A percentile compares a stretch with the other conserved stretches of the same genome.
phyloP scores from a whole-genome alignment of 2,888 invertebrate species.

The Oxycera nigricornis region DNA sequence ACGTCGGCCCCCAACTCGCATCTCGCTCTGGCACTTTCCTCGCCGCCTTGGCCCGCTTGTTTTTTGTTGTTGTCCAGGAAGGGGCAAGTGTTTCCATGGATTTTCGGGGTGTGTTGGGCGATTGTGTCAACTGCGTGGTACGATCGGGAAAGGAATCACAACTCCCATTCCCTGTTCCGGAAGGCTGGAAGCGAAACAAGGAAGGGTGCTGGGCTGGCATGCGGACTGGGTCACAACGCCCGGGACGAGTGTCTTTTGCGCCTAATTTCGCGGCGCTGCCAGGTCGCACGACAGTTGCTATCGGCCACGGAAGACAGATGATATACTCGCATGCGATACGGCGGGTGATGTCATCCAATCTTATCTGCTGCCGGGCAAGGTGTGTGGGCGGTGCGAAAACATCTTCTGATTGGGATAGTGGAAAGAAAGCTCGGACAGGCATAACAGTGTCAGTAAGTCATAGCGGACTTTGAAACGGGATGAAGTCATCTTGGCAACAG shows the following conservation, averaged over 20 bases:
- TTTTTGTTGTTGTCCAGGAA: neutral
- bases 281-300: too few relatives aligned
- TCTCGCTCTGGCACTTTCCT: constrained; percentile 35
- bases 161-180: constrained; percentile 2
- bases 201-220: neutral
- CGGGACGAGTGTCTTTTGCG: constrained; percentile 19
- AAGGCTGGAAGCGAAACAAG: neutral
- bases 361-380: neutral
- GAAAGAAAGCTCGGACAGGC: neutral
- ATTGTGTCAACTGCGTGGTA: neutral
- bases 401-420: constrained; percentile 1
- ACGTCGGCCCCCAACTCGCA: constrained; percentile 30
- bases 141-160: constrained; percentile 15
- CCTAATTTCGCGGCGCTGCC: neutral
- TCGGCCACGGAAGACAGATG: neutral
- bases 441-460: constrained; percentile 7
- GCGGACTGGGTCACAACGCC: neutral
- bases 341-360: neutral
- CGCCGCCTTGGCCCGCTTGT: neutral
- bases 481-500: constrained; percentile 18
- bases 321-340: neutral
- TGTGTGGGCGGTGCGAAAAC: constrained; percentile 10
- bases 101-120: constrained; percentile 1
- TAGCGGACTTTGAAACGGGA: neutral
- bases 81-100: constrained; percentile 6